These are phyloP conservation scores for Catocala fraxini DNA, from an alignment of 2,888 invertebrate species.

Conservation along the genomic window DNA sequence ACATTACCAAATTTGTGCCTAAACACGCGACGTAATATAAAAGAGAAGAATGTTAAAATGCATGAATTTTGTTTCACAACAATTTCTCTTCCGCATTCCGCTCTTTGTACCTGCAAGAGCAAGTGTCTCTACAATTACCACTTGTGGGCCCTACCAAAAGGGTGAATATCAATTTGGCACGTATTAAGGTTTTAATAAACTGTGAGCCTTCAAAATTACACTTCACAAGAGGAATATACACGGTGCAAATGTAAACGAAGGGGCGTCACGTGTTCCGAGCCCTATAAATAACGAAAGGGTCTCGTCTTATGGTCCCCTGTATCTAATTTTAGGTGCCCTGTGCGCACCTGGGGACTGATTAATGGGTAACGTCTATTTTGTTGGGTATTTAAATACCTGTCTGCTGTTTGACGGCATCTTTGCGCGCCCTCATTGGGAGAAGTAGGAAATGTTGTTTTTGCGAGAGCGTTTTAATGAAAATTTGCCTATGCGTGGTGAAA, in stretches of 20 bases:
- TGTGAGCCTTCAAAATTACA: conserved; percentile 56
- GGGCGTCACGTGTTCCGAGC: conserved; percentile 20
- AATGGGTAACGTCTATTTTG: conserved; percentile 54
- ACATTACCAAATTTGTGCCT: neutral
- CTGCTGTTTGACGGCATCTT: conserved; percentile 43
- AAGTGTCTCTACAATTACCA: conserved; percentile 34
- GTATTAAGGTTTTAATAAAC: conserved; percentile 62
- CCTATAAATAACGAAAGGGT: conserved; percentile 23
- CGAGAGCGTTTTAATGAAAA: conserved; percentile 3
- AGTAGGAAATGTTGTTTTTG: neutral
- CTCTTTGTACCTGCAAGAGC: conserved; percentile 18
- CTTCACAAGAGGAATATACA: conserved; percentile 45
- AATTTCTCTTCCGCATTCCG: conserved; percentile 13
- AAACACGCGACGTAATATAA: conserved; percentile 2
- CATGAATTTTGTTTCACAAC: conserved; percentile 13
- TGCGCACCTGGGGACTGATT: conserved; percentile 62
- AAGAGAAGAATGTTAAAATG: conserved; percentile 17
- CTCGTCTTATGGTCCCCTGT: conserved; percentile 50
- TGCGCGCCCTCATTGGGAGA: neutral
- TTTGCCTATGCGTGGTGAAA: neutral
- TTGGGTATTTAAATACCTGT: conserved; percentile 51
- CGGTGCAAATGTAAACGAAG: conserved; percentile 47
- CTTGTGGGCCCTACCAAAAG: conserved; percentile 28
- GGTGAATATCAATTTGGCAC: conserved; percentile 55
- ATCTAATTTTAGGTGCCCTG: conserved; percentile 63